Conservation (phyloP, 2,888 invertebrate species). For the Heteromurus nitidus region DNA sequence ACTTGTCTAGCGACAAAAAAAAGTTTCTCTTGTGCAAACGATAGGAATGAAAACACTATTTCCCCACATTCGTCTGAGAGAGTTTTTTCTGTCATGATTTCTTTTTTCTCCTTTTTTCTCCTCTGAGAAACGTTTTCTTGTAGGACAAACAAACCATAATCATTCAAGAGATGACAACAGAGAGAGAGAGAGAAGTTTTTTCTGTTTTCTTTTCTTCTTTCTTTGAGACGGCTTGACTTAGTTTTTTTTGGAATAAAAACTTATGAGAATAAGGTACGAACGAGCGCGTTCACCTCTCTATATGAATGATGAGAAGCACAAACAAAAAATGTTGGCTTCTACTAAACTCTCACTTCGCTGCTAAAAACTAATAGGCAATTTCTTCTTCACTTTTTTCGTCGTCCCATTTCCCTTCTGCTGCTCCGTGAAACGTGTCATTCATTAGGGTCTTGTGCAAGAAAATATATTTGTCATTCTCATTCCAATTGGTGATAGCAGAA, state of each 20-base stretch:
- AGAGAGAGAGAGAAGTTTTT: conserved; percentile 11
- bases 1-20: conserved; percentile 45
- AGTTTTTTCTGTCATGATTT: conserved; percentile 31
- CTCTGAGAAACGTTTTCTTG: background rate
- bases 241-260: background rate
- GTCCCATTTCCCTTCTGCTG: conserved; percentile 25
- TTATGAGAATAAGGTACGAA: no score
- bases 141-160: conserved; percentile 56
- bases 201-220: conserved; percentile 31
- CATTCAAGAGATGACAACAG: conserved; percentile 50
- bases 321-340: conserved; percentile 16
- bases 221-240: conserved; percentile 12
- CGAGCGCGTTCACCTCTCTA: no score
- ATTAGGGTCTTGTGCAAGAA: conserved; percentile 39
- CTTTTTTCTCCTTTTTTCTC: conserved; percentile 26
- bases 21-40: conserved; percentile 32
- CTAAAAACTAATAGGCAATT: conserved; percentile 31
- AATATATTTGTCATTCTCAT: conserved; percentile 58
- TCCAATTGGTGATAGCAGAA: conserved; percentile 10
- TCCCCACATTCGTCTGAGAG: conserved; percentile 1
- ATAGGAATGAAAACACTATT: conserved; percentile 26
- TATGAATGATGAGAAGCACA: conserved; percentile 22
- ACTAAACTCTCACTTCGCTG: conserved; percentile 16
- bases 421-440: conserved; percentile 51
- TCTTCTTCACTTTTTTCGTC: conserved; percentile 19